These are phyloP conservation scores for Lithophane semibrunnea DNA, from an alignment of 2,888 invertebrate genomes.

Conservation along the genomic window DNA sequence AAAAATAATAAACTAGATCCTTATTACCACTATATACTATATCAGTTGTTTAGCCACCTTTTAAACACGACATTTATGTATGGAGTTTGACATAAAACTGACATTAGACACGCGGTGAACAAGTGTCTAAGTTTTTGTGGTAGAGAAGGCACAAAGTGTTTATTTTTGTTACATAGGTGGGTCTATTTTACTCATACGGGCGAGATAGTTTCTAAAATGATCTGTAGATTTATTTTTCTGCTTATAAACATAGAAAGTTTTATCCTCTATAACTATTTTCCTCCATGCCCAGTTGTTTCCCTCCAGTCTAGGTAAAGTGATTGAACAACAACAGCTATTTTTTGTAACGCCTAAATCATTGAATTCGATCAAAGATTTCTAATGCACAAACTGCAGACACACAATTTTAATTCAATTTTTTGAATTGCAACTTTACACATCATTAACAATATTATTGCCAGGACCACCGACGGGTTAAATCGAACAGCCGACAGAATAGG, in stretches of 20 bases:
- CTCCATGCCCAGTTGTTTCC: too few relatives aligned
- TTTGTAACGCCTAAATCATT: background rate
- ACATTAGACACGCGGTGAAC: too few relatives aligned
- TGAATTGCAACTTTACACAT: slow-evolving; percentile 46
- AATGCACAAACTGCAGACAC: slow-evolving; percentile 13
- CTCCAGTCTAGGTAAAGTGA: too few relatives aligned
- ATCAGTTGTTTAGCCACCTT: too few relatives aligned
- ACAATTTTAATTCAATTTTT: slow-evolving; percentile 32
- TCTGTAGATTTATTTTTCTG: background rate
- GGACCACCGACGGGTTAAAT: slow-evolving; percentile 62
- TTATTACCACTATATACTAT: too few relatives aligned
- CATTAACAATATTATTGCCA: slow-evolving; percentile 47
- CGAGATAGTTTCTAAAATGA: background rate
- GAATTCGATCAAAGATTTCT: background rate
- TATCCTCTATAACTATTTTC: background rate
- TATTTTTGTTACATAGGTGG: too few relatives aligned
- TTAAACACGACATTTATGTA: too few relatives aligned
- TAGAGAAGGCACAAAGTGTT: too few relatives aligned
- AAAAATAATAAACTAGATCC: too few relatives aligned
- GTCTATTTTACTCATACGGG: background rate
- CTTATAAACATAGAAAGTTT: background rate
- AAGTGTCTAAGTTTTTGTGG: too few relatives aligned
- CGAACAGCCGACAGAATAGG: slow-evolving; percentile 36
- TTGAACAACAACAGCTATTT: background rate
- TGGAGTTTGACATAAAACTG: too few relatives aligned